Percentiles rank a stretch among this genome's conserved stretches.
phyloP scores from a whole-genome alignment of 2,888 invertebrate species.

The Malacosoma neustria region DNA sequence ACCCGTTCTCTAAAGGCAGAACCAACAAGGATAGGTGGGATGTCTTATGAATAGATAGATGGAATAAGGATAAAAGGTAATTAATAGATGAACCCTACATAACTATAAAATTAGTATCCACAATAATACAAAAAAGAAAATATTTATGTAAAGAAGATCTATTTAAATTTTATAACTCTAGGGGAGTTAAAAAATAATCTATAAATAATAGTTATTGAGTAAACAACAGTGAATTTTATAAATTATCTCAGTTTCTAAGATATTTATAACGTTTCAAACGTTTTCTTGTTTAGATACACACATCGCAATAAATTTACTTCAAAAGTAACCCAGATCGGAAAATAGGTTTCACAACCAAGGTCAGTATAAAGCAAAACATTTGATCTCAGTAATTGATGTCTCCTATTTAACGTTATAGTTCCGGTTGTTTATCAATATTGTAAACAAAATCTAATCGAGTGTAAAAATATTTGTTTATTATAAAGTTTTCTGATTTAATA shows the following conservation, averaged over 20 bases:
- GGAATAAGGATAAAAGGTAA: too few relatives aligned
- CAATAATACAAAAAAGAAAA: too few relatives aligned
- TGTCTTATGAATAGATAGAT: too few relatives aligned
- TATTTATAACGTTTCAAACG: conserved; percentile 11
- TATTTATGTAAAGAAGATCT: too few relatives aligned
- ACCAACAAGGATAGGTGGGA: too few relatives aligned
- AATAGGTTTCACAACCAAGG: conserved; percentile 42
- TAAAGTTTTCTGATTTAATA: too few relatives aligned
- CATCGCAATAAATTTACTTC: conserved; percentile 41
- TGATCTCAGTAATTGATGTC: conserved; percentile 27
- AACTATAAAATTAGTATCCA: too few relatives aligned
- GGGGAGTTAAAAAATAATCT: conserved; percentile 21
- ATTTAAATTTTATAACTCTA: conserved; percentile 14
- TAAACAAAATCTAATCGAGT: too few relatives aligned
- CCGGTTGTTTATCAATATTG: conserved; percentile 22
- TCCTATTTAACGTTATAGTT: conserved; percentile 16
- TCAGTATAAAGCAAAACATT: conserved; percentile 24
- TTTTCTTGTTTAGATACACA: conserved; percentile 11
- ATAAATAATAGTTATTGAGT: conserved; percentile 25
- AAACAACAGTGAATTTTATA: conserved; percentile 41
- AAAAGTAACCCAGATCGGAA: conserved; percentile 48
- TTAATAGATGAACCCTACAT: too few relatives aligned
- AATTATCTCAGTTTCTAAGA: conserved; percentile 25
- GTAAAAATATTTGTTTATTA: too few relatives aligned
- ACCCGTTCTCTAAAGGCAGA: too few relatives aligned